phyloP scores from a whole-genome alignment of 2,888 invertebrate genomes.

The Dendrolimus houi region DNA sequence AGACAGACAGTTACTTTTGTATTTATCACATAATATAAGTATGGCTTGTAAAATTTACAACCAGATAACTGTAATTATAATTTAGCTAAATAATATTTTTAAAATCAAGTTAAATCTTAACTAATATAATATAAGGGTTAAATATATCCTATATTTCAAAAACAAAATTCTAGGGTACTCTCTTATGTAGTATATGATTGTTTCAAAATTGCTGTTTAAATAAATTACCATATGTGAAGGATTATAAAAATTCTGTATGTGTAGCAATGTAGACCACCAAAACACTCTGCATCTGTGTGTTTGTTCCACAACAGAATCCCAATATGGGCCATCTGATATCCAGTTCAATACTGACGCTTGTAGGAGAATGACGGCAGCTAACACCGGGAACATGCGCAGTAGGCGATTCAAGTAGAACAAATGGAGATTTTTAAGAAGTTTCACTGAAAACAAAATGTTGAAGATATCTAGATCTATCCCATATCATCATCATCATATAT shows the following conservation, averaged over 20 bases:
- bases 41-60: too few species aligned
- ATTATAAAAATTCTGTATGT: conserved; percentile 44
- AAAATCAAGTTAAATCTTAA: too few species aligned
- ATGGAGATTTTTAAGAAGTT: conserved; percentile 41
- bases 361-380: conserved; percentile 37
- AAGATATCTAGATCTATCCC: background rate
- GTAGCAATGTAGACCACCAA: conserved; percentile 51
- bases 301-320: conserved; percentile 17
- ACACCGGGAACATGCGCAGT: conserved; percentile 45
- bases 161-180: too few species aligned
- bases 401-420: conserved; percentile 50
- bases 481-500: too few species aligned
- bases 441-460: conserved; percentile 27
- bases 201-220: too few species aligned
- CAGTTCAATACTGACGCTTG: conserved; percentile 41
- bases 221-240: conserved; percentile 27
- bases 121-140: too few species aligned
- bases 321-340: conserved; percentile 43
- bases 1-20: too few species aligned
- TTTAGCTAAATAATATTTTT: too few species aligned
- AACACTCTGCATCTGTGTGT: conserved; percentile 34
- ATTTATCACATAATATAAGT: too few species aligned
- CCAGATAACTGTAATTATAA: too few species aligned
- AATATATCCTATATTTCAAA: too few species aligned
- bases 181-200: too few species aligned